Conservation (phyloP, 2,797 vertebrate species). For the Esox lucius region DNA sequence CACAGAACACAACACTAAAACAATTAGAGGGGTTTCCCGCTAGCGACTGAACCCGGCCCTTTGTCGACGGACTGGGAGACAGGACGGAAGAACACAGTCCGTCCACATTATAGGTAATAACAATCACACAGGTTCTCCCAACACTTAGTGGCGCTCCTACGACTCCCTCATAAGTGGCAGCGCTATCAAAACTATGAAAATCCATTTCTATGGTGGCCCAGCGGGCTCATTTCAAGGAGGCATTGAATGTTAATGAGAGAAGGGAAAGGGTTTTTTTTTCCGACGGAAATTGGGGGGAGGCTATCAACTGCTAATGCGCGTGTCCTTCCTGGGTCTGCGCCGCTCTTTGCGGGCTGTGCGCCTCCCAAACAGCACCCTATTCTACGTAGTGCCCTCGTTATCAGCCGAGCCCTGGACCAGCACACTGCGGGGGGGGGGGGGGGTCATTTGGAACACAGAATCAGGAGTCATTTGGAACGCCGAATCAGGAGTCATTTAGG, state of each 20-base stretch:
- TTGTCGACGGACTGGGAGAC: background rate
- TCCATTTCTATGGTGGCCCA: background rate
- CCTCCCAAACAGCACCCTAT: background rate
- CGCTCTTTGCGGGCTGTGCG: background rate
- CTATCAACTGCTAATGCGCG: slow-evolving; percentile 52
- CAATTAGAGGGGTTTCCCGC: too few relatives aligned
- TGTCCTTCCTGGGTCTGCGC: slow-evolving; percentile 49
- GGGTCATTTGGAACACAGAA: background rate
- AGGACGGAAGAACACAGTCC: slow-evolving; percentile 27
- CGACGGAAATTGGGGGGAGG: too few relatives aligned
- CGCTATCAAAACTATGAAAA: background rate
- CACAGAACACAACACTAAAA: too few relatives aligned
- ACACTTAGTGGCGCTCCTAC: background rate
- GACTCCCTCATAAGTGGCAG: slow-evolving; percentile 6
- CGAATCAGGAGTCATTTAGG: slow-evolving; percentile 49
- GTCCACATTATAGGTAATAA: slow-evolving; percentile 14
- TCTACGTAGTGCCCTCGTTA: background rate
- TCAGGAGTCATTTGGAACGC: slow-evolving; percentile 8
- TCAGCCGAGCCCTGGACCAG: background rate
- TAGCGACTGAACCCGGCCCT: too few relatives aligned
- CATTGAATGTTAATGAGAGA: background rate
- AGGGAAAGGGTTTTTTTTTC: too few relatives aligned
- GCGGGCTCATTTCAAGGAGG: background rate
- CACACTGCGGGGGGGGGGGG: background rate
- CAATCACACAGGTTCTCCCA: background rate